Conservation (phyloP, 2,797 vertebrate genomes). For the Danio albolineatus region DNA sequence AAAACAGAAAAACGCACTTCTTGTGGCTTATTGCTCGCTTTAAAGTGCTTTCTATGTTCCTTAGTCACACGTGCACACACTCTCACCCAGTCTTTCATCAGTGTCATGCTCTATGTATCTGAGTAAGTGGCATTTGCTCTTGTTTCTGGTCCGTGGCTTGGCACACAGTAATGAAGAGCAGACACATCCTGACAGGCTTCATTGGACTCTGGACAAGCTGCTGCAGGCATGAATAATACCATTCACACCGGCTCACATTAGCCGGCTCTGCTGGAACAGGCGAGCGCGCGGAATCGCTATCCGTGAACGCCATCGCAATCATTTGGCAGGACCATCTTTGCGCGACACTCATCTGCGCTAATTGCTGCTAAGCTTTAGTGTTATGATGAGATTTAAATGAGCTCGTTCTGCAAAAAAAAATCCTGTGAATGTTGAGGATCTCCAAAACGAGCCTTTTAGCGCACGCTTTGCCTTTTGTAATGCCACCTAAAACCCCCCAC, state of each 20-base stretch:
- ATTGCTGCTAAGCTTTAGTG: conserved; percentile 47
- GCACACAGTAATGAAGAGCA: conserved; percentile 51
- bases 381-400: conserved; percentile 40
- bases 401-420: conserved; percentile 27
- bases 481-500: conserved; percentile 41
- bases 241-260: conserved; percentile 42
- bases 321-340: conserved; percentile 38
- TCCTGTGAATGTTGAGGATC: conserved; percentile 9
- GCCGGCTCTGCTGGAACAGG: conserved; percentile 31
- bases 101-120: conserved; percentile 43
- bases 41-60: conserved; percentile 10
- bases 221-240: conserved; percentile 29
- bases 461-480: conserved; percentile 40
- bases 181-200: conserved; percentile 46
- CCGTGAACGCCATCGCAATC: conserved; percentile 28
- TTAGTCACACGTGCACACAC: background rate
- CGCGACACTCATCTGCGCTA: conserved; percentile 37
- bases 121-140: conserved; percentile 45
- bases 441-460: conserved; percentile 42
- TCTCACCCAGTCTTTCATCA: conserved; percentile 24
- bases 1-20: background rate
- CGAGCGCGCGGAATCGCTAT: background rate
- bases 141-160: conserved; percentile 39
- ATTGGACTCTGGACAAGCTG: conserved; percentile 33
- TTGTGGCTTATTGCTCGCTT: background rate